A percentile compares a stretch with the other conserved stretches of the same genome.
phyloP scores from a whole-genome alignment of 2,113 vertebrate genomes.

The Seriola quinqueradiata region DNA sequence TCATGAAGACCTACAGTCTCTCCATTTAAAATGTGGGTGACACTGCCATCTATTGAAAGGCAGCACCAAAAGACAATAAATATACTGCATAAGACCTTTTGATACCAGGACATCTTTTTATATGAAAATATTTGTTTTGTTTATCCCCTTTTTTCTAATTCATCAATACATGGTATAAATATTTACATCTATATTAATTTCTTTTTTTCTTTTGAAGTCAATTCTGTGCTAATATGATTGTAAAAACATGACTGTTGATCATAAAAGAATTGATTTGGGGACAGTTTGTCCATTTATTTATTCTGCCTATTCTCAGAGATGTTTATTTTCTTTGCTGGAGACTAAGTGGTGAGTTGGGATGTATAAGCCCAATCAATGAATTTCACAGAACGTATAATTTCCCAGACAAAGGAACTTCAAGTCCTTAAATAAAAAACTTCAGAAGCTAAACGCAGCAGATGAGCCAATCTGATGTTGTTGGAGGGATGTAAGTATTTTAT shows the following conservation, averaged over 20 bases:
- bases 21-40: constrained; percentile 48
- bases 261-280: not conserved
- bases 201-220: constrained; percentile 2
- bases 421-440: constrained; percentile 8
- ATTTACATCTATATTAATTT: not conserved
- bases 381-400: constrained; percentile 15
- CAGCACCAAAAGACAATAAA: not conserved
- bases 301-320: not conserved
- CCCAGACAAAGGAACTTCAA: not conserved
- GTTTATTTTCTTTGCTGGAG: not conserved
- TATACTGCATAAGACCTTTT: not conserved
- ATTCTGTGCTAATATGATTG: not conserved
- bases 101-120: not conserved
- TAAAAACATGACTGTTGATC: not conserved
- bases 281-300: not conserved
- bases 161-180: not conserved
- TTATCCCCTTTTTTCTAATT: not conserved
- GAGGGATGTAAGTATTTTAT: constrained; percentile 7
- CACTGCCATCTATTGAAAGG: constrained; percentile 73
- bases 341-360: not conserved
- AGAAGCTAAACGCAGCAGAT: constrained; percentile 11
- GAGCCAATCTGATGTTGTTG: not conserved
- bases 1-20: not conserved
- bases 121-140: not conserved
- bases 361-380: constrained; percentile 10